Conservation (phyloP, 2,113 vertebrate species). For the Edolisoma coerulescens region DNA sequence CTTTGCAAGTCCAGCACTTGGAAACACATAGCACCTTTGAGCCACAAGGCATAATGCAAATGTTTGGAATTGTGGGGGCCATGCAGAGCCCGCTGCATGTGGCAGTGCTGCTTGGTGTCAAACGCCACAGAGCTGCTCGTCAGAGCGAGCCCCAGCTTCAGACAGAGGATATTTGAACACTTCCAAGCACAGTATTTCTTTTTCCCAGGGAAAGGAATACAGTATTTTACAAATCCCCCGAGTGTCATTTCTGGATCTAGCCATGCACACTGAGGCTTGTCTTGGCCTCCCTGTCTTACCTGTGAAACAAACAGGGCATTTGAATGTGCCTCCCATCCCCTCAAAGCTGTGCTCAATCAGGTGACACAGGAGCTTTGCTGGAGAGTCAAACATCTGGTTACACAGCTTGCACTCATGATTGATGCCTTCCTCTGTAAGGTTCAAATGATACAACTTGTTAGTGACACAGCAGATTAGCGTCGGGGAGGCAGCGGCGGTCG, state of each 20-base stretch:
- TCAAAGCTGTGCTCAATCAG: slow-evolving; percentile 99
- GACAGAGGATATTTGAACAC: background rate
- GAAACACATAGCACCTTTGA: background rate
- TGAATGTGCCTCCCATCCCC: slow-evolving; percentile 99
- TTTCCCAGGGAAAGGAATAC: slow-evolving; percentile 24
- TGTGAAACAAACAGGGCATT: slow-evolving; percentile 99
- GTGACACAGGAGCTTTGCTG: slow-evolving; percentile 99
- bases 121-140: background rate
- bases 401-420: slow-evolving; percentile 99
- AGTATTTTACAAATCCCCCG: slow-evolving; percentile 60
- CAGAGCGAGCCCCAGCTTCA: background rate
- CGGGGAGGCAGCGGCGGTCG: slow-evolving; percentile 12
- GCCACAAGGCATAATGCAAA: background rate
- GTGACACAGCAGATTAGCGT: slow-evolving; percentile 66
- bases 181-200: slow-evolving; percentile 12
- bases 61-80: background rate
- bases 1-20: background rate
- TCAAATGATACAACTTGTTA: slow-evolving; percentile 76
- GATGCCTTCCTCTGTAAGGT: slow-evolving; percentile 99
- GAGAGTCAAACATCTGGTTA: slow-evolving; percentile 99
- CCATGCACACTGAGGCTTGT: slow-evolving; percentile 62
- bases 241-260: slow-evolving; percentile 62
- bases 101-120: background rate
- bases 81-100: accelerated
- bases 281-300: slow-evolving; percentile 79